A percentile compares a stretch with the other conserved stretches of the same genome.
Conservation (phyloP, 2,888 invertebrate species). For the Cepaea hortensis region DNA sequence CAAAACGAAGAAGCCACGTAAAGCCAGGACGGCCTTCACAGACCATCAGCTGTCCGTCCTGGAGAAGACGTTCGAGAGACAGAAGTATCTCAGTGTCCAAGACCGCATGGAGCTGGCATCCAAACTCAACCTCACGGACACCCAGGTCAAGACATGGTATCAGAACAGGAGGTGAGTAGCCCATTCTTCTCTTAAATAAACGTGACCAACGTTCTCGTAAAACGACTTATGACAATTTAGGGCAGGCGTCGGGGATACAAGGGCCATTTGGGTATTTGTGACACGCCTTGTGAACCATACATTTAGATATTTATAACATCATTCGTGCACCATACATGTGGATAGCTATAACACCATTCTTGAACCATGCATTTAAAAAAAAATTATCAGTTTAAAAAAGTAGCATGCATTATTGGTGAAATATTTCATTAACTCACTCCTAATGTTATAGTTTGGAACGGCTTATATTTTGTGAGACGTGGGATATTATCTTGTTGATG, state of each 20-base stretch:
- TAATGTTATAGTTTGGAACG: too few species aligned
- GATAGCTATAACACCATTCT: too few species aligned
- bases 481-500: too few species aligned
- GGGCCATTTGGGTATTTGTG: too few species aligned
- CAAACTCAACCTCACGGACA: conserved; percentile 94
- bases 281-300: too few species aligned
- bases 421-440: too few species aligned
- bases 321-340: too few species aligned
- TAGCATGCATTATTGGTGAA: too few species aligned
- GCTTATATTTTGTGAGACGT: too few species aligned
- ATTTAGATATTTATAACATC: too few species aligned
- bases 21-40: conserved; percentile 98
- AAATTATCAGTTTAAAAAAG: too few species aligned
- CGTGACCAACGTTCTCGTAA: not conserved
- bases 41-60: conserved; percentile 94
- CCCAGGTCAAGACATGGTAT: conserved; percentile 99
- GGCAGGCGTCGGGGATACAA: not conserved
- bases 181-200: not conserved
- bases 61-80: conserved; percentile 96
- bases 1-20: conserved; percentile 90
- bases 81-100: conserved; percentile 87
- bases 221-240: not conserved
- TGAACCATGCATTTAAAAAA: too few species aligned
- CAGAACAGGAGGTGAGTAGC: conserved; percentile 90
- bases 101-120: conserved; percentile 98